A percentile compares a stretch with the other conserved stretches of the same genome.
Conservation (phyloP, 2,113 vertebrate genomes). For the Oryctolagus cuniculus region mOryCun1.1 NC_091439.1:104930501-104931000, state of each 20-base stretch:
- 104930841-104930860: neutral
- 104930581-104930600: neutral
- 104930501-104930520: neutral
- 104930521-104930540: neutral
- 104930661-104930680: neutral
- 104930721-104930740: neutral
- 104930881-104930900: neutral
- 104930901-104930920: neutral
- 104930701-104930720: neutral
- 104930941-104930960: neutral
- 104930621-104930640: neutral
- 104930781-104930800: neutral
- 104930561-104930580: neutral
- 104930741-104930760: neutral
- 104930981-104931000: neutral
- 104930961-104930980: neutral
- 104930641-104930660: neutral
- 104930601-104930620: neutral
- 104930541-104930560: neutral
- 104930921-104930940: neutral
- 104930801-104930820: neutral
- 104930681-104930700: neutral
- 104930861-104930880: neutral
- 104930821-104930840: neutral
- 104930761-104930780: neutral